phyloP scores from a whole-genome alignment of 2,888 invertebrate species.

The Eupithecia subfuscata region DNA sequence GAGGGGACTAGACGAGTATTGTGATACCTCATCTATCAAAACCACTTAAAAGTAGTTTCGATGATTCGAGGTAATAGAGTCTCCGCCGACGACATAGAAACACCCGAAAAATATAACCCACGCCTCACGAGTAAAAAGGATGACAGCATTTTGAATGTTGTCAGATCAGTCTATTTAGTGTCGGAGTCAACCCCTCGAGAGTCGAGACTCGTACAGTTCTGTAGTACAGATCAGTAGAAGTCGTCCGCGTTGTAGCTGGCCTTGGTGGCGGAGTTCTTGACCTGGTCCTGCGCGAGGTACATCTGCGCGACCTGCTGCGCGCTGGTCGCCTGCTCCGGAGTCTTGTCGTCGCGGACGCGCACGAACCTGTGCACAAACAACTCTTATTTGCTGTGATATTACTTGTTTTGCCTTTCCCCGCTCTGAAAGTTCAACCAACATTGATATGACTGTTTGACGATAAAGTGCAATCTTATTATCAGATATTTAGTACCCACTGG shows the following conservation, averaged over 20 bases:
- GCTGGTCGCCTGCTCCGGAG: slow-evolving; percentile 95
- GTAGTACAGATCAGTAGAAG: slow-evolving; percentile 61
- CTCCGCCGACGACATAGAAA: no score
- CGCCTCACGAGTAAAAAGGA: no score
- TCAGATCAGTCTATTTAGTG: background rate
- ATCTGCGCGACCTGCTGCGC: slow-evolving; percentile 94
- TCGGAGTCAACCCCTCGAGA: background rate
- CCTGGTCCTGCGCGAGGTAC: slow-evolving; percentile 96
- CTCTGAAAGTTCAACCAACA: background rate
- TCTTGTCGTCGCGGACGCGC: slow-evolving; percentile 95
- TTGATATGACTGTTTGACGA: no score
- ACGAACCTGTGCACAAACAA: slow-evolving; percentile 85
- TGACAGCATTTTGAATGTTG: no score
- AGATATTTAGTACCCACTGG: no score
- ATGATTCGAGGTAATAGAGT: background rate
- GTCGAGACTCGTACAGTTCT: no score
- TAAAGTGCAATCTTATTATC: no score
- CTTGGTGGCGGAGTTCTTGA: slow-evolving; percentile 66
- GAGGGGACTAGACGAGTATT: no score
- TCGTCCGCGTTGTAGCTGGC: slow-evolving; percentile 54
- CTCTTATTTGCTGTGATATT: background rate
- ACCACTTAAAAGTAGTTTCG: no score
- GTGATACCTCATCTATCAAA: no score
- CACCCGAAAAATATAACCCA: no score
- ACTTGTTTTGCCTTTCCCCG: background rate